phyloP scores from a whole-genome alignment of 2,797 vertebrate genomes.

The Melopsittacus undulatus region DNA sequence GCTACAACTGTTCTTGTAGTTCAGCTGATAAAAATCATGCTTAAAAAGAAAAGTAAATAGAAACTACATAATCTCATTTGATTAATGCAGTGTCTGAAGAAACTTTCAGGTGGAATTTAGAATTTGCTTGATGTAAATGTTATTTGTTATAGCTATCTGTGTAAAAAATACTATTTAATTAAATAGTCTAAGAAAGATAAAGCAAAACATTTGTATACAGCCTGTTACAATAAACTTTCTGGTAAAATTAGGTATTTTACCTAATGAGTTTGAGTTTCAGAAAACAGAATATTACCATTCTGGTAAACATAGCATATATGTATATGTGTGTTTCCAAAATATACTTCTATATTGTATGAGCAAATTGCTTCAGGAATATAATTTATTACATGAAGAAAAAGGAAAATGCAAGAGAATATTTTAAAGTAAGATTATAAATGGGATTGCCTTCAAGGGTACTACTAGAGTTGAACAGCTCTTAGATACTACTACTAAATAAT shows the following conservation, averaged over 20 bases:
- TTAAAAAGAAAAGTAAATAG: neutral
- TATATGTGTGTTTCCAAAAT: neutral
- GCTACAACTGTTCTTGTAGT: neutral
- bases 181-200: neutral
- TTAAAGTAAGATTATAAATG: neutral
- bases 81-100: neutral
- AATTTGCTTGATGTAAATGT: neutral
- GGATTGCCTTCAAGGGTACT: neutral
- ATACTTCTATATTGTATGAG: neutral
- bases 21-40: neutral
- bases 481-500: neutral
- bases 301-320: neutral
- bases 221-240: neutral
- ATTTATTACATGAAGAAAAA: neutral
- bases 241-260: neutral
- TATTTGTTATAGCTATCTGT: neutral
- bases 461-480: neutral
- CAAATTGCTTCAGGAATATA: neutral
- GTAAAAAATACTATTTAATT: neutral
- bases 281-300: neutral
- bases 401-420: neutral
- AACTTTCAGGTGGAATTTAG: neutral
- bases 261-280: neutral
- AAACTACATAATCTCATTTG: neutral
- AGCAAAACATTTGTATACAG: neutral